Conservation (phyloP, 2,797 vertebrate genomes). For the Argyrosomus regius region DNA sequence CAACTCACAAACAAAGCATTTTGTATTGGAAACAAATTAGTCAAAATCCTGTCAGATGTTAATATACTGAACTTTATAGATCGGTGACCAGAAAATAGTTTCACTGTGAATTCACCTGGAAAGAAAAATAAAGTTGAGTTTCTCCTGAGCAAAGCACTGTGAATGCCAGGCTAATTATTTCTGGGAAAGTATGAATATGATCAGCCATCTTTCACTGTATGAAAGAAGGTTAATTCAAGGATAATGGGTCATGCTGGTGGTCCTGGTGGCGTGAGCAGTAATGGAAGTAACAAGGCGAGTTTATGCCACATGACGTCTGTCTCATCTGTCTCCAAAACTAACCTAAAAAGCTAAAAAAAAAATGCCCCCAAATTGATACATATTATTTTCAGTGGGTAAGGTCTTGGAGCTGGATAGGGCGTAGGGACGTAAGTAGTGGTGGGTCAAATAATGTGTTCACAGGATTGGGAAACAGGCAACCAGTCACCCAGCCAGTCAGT, state of each 20-base stretch:
- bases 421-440: slow-evolving; percentile 24
- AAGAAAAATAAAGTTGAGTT: neutral
- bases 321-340: neutral
- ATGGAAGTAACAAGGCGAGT: neutral
- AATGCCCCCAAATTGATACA: neutral
- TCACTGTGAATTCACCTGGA: neutral
- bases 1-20: neutral
- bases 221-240: slow-evolving; percentile 6
- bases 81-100: neutral
- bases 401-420: slow-evolving; percentile 17
- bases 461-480: slow-evolving; percentile 74
- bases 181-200: slow-evolving; percentile 1
- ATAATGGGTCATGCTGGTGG: neutral
- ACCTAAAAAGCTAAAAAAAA: slow-evolving; percentile 14
- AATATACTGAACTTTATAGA: neutral
- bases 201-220: neutral
- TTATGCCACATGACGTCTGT: neutral
- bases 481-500: slow-evolving; percentile 53
- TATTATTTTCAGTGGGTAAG: slow-evolving; percentile 39
- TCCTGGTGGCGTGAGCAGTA: neutral
- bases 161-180: neutral
- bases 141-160: neutral
- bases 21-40: neutral
- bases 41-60: neutral
- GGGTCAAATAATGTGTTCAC: slow-evolving; percentile 78